A percentile compares a stretch with the other conserved stretches of the same genome.
Evolutionary conservation across 2,113 vertebrate species (phyloP).

Genomic region (Prunella fulvescens): DNA sequence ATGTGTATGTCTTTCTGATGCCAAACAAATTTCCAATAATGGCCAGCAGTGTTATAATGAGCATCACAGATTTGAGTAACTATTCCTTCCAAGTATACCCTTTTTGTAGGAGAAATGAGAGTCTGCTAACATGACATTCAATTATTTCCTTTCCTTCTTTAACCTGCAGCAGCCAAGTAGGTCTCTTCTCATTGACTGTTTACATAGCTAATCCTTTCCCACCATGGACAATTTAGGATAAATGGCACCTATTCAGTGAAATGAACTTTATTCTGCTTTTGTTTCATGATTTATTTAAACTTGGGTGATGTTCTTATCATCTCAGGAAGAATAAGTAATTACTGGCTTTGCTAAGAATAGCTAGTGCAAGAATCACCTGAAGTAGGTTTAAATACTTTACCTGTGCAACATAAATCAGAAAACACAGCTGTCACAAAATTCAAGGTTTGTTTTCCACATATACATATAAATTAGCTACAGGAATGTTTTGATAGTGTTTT

Average conservation of each 20-base stretch:
- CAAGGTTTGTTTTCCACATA: neutral
- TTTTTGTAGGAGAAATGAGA: neutral
- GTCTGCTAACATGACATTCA: neutral
- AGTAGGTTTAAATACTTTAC: neutral
- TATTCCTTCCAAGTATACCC: neutral
- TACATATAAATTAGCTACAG: neutral
- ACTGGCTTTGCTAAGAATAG: neutral
- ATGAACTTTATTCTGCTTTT: neutral
- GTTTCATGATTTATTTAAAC: neutral
- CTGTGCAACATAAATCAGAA: neutral
- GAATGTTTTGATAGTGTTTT: neutral
- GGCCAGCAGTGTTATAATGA: neutral
- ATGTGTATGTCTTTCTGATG: neutral
- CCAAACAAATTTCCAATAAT: neutral
- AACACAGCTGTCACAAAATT: neutral
- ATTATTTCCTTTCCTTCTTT: neutral
- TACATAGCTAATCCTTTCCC: neutral
- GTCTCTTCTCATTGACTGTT: neutral
- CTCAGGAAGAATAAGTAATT: neutral
- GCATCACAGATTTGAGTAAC: neutral
- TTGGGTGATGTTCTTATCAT: neutral
- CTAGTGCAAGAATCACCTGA: neutral
- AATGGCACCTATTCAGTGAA: neutral
- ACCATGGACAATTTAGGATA: neutral
- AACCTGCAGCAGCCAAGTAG: neutral